Percentiles rank a stretch among this genome's conserved stretches.
Evolutionary conservation across 2,797 vertebrate species (phyloP).

Genomic region (Dendrocincla fuliginosa): DNA sequence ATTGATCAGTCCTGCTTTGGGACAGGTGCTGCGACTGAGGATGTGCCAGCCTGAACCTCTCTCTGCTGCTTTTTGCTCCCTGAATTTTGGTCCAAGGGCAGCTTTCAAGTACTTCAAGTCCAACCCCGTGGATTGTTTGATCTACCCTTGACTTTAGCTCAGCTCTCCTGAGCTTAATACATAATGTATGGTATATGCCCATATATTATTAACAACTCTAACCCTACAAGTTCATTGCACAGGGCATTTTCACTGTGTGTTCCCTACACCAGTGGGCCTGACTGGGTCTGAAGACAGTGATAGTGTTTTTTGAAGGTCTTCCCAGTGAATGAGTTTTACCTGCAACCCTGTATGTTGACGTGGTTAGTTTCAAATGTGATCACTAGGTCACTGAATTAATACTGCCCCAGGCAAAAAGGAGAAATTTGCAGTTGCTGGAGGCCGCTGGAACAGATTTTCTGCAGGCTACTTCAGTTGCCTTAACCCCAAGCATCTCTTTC

Average conservation of each 20-base stretch:
- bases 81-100: not conserved
- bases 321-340: not conserved
- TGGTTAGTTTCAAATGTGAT: not conserved
- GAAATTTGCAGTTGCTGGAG: not conserved
- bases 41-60: not conserved
- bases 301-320: not conserved
- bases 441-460: not conserved
- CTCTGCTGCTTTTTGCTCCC: not conserved
- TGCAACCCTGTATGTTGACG: not conserved
- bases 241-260: not conserved
- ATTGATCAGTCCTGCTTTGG: not conserved
- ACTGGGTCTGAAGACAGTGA: not conserved
- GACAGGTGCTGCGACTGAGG: not conserved
- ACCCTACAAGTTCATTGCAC: not conserved
- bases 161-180: not conserved
- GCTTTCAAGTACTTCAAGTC: not conserved
- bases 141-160: not conserved
- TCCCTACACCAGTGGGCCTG: not conserved
- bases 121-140: not conserved
- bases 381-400: not conserved
- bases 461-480: not conserved
- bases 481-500: not conserved
- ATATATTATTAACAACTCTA: conserved; percentile 1
- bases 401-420: not conserved
- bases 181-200: not conserved